A percentile compares a stretch with the other conserved stretches of the same genome.
Conservation (phyloP, 2,113 vertebrate species). For the Coregonus clupeaformis region DNA sequence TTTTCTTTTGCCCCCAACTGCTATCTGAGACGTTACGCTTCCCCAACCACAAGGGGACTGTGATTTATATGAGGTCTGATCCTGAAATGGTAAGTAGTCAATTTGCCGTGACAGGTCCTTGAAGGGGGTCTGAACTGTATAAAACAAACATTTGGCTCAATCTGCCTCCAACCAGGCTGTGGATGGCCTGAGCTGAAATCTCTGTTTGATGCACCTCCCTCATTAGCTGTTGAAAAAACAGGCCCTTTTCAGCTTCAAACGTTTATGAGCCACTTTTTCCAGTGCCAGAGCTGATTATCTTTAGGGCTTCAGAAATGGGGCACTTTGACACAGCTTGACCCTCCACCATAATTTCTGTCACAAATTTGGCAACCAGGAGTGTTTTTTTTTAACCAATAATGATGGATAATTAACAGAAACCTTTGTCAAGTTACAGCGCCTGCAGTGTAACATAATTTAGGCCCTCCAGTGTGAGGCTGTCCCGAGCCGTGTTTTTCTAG, state of each 20-base stretch:
- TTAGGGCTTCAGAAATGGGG: slow-evolving; percentile 37
- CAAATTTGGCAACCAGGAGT: slow-evolving; percentile 29
- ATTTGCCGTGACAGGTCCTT: slow-evolving; percentile 57
- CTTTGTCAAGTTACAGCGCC: slow-evolving; percentile 26
- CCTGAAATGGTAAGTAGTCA: slow-evolving; percentile 32
- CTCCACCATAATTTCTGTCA: slow-evolving; percentile 33
- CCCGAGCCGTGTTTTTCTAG: slow-evolving; percentile 52
- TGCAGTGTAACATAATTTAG: slow-evolving; percentile 28
- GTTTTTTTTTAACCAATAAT: slow-evolving; percentile 32
- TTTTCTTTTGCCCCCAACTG: not conserved
- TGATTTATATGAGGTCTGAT: slow-evolving; percentile 50
- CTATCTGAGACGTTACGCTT: not conserved
- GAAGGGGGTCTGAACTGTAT: slow-evolving; percentile 40
- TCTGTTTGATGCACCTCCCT: slow-evolving; percentile 39
- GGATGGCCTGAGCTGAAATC: slow-evolving; percentile 24
- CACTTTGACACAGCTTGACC: slow-evolving; percentile 38
- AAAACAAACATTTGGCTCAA: slow-evolving; percentile 64
- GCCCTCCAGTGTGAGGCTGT: slow-evolving; percentile 22
- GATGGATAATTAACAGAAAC: slow-evolving; percentile 28
- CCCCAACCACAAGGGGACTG: slow-evolving; percentile 16
- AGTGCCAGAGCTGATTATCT: slow-evolving; percentile 63
- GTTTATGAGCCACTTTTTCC: slow-evolving; percentile 49
- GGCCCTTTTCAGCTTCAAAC: slow-evolving; percentile 30
- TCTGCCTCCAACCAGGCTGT: slow-evolving; percentile 56
- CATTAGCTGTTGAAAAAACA: slow-evolving; percentile 56